phyloP scores from a whole-genome alignment of 2,113 vertebrate species.

The Tenrec ecaudatus region DNA sequence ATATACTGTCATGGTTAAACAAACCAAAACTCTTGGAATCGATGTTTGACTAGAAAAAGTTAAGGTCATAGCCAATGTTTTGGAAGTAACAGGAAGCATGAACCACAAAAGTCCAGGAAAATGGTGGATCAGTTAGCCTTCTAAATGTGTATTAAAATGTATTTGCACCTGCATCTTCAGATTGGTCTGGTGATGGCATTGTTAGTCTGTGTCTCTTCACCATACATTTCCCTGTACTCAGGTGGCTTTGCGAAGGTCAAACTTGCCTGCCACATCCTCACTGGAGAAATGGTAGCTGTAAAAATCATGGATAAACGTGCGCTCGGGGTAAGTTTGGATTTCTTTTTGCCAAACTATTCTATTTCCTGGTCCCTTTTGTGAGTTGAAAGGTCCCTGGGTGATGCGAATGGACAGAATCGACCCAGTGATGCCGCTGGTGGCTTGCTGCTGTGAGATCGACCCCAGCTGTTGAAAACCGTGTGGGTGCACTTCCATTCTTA shows the following conservation, averaged over 20 bases:
- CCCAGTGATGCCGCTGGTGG: not conserved
- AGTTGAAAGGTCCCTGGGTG: constrained; percentile 40
- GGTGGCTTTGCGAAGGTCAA: constrained; percentile 99
- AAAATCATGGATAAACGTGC: constrained; percentile 97
- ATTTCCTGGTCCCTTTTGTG: constrained; percentile 13
- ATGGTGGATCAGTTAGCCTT: not conserved
- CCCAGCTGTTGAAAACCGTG: not conserved
- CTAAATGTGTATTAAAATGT: not conserved
- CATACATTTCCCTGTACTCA: constrained; percentile 76
- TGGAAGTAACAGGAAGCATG: no score
- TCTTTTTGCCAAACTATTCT: constrained; percentile 42
- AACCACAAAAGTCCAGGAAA: constrained; percentile 24
- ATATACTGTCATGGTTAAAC: not conserved
- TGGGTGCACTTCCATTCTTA: not conserved
- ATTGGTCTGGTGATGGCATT: not conserved
- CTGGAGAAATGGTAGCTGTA: constrained; percentile 96
- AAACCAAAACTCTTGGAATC: not conserved
- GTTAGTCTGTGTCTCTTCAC: constrained; percentile 29
- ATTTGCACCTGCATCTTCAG: not conserved
- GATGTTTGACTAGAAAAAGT: not conserved
- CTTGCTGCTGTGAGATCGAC: not conserved
- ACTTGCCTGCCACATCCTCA: constrained; percentile 92
- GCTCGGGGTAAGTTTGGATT: constrained; percentile 91
- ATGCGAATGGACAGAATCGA: not conserved
- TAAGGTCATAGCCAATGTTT: not conserved